Evolutionary conservation across 1,140 invertebrate genomes (phyloP).

Genomic region (Heliconius eleuchia): DNA sequence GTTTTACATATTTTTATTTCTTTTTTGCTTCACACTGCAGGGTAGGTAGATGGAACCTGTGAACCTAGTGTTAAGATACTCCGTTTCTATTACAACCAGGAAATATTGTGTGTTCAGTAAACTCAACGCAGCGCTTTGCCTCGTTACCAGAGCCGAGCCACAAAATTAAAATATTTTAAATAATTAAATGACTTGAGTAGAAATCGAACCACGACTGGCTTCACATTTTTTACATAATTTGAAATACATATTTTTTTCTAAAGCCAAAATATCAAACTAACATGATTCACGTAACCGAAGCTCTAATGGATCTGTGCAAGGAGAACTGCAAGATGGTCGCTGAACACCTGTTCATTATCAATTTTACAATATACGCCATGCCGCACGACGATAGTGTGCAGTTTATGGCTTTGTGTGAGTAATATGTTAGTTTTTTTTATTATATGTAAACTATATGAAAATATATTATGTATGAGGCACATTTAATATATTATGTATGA

Average conservation of each 20-base stretch:
- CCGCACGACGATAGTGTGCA: conserved; percentile 67
- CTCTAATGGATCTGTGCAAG: conserved; percentile 79
- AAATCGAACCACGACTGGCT: too few relatives aligned
- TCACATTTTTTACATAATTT: background rate
- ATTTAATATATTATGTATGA: background rate
- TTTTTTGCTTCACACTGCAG: background rate
- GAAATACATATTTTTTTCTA: conserved; percentile 14
- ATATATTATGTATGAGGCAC: background rate
- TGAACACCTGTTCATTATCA: conserved; percentile 69
- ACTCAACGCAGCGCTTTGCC: background rate
- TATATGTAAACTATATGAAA: background rate
- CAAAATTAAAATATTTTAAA: too few relatives aligned
- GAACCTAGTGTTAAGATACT: background rate
- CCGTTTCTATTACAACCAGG: background rate
- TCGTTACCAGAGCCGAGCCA: background rate
- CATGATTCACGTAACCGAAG: conserved; percentile 78
- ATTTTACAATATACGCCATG: conserved; percentile 73
- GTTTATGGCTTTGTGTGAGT: conserved; percentile 74
- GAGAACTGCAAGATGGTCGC: conserved; percentile 62
- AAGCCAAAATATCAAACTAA: conserved; percentile 75
- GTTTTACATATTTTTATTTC: too few relatives aligned
- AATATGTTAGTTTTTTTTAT: background rate
- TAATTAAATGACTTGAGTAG: too few relatives aligned
- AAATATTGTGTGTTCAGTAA: background rate
- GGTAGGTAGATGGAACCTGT: background rate